Evolutionary conservation across 2,797 vertebrate species (phyloP).

Genomic region (Lithobates sylvaticus): DNA sequence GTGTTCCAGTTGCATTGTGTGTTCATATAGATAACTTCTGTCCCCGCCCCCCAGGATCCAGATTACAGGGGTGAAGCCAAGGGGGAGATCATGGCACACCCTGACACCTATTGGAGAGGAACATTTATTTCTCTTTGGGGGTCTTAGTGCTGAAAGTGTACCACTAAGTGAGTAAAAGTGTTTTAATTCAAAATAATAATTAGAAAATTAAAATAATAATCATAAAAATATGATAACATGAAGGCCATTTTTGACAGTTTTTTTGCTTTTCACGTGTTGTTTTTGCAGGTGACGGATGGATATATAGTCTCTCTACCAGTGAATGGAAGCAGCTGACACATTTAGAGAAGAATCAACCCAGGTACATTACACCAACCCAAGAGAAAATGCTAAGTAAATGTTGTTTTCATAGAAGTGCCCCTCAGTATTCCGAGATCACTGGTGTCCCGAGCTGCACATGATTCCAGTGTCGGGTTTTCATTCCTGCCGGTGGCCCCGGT

Average conservation of each 20-base stretch:
- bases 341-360: slow-evolving; percentile 87
- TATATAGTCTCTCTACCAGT: slow-evolving; percentile 84
- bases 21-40: background rate
- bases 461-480: no score
- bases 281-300: slow-evolving; percentile 89
- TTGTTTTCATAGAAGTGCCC: no score
- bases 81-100: slow-evolving; percentile 93
- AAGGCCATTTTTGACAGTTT: no score
- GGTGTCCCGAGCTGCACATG: no score
- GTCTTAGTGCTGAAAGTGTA: slow-evolving; percentile 90
- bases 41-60: slow-evolving; percentile 71
- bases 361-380: slow-evolving; percentile 74
- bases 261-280: background rate
- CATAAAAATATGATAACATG: no score
- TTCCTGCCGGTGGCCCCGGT: no score
- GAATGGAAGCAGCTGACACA: slow-evolving; percentile 89
- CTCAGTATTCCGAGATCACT: no score
- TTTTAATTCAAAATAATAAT: background rate
- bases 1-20: background rate
- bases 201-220: background rate
- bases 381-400: no score
- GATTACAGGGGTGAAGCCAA: slow-evolving; percentile 79
- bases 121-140: slow-evolving; percentile 91
- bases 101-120: slow-evolving; percentile 86
- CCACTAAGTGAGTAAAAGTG: slow-evolving; percentile 86